These are phyloP conservation scores for Charina bottae DNA, from an alignment of 2,113 vertebrate species.

Conservation along the genomic window DNA sequence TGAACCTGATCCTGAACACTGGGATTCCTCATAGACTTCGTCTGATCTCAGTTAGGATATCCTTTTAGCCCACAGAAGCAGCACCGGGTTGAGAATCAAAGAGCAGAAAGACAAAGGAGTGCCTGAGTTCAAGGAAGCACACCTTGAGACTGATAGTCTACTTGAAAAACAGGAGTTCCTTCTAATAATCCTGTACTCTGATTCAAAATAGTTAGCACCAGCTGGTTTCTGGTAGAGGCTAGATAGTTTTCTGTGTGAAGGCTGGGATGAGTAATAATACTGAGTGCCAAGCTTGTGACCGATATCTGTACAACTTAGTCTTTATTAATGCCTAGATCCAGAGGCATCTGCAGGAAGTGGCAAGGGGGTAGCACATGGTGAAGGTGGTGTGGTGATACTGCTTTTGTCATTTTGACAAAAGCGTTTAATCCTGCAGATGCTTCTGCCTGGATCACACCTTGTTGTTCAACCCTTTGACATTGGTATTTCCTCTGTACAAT, in stretches of 20 bases:
- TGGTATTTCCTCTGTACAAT: background rate
- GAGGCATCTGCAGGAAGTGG: background rate
- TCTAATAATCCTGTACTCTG: background rate
- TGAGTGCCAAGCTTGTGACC: background rate
- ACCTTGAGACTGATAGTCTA: background rate
- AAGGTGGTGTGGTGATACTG: background rate
- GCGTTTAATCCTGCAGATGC: background rate
- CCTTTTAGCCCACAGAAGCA: background rate
- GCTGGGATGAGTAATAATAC: background rate
- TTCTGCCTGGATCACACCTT: background rate
- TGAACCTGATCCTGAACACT: background rate
- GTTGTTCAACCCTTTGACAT: background rate
- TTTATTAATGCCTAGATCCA: background rate
- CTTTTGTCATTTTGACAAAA: background rate
- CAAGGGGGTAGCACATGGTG: background rate
- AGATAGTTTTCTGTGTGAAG: background rate
- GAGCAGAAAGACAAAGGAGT: background rate
- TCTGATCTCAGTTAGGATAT: background rate
- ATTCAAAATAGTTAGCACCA: background rate
- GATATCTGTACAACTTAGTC: background rate
- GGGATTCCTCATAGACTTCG: background rate
- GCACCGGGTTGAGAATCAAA: background rate
- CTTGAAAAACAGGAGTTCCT: background rate
- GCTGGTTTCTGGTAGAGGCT: background rate
- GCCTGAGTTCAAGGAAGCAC: background rate